Base-by-base conservation (phyloP, 2,113 vertebrate genomes). In the Ammodytes dubius region DNA sequence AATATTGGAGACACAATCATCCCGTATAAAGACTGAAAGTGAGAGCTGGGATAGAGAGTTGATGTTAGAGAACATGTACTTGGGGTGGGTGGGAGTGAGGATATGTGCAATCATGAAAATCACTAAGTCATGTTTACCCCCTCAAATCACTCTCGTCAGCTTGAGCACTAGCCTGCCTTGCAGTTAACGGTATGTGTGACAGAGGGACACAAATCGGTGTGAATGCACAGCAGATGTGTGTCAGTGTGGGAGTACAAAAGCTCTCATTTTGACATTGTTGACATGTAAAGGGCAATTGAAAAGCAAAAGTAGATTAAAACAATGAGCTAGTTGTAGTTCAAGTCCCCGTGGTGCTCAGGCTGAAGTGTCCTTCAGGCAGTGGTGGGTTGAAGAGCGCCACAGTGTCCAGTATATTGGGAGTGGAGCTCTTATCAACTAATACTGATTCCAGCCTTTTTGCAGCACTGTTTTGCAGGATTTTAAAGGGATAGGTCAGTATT, bases 21-120 rank as follows among this genome's bases (percentile, higher is more conserved):
- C 19, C 8, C 47, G 5, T 42, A 39, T n/a, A 3, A 50, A 39
- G 43, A 49, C 5, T 12, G 15, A 59, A 37, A 59, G 14, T 40
- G 15, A 19, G 46, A 19, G 45, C 4, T 13, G 7, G 14, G 45
- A 39, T 40, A 13, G 45, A 43, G 6, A 58, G 45, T 13, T 17
- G 42, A 17, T 64, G 15, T 47, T 40, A 57, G 46, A 27, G 7
- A 37, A 42, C 54, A 53, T 43, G 63, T 49, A 19, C 2, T 1
- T 56, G 27, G 27, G 27, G 11, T 67, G 43, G 19, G 17, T 13
- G 46, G 35, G 35, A 46, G 57, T 8, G 13, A 47, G 59, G 11
- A 45, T 12, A 49, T 57, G 42, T 42, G 17, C 19, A 59, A 52
- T 77, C 46, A 42, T 43, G 39, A 43, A 61, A 58, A 64, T 58